Percentiles rank a stretch among this genome's conserved stretches.
Evolutionary conservation across 2,113 vertebrate genomes (phyloP).

Genomic region (Orientallactaga bullata): DNA sequence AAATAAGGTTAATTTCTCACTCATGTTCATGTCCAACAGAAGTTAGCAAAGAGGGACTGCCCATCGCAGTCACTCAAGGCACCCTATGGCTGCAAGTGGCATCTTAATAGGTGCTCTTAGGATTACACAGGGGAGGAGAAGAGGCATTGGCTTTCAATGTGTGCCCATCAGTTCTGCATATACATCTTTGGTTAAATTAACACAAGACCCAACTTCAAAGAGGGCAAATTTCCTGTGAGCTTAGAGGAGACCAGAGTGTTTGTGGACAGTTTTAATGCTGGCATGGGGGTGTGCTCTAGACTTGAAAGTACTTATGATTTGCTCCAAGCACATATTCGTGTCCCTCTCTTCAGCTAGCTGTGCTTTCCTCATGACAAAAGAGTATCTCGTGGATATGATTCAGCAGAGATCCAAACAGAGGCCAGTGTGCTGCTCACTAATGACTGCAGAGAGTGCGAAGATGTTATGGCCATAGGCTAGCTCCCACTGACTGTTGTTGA

Average conservation of each 20-base stretch:
- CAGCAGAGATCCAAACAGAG: not conserved
- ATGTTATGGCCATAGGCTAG: accelerated
- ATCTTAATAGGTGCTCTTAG: too few species aligned
- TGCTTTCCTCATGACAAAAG: not conserved
- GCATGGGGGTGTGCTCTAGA: accelerated
- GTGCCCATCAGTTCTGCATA: not conserved
- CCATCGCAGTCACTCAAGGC: accelerated
- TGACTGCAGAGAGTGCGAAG: not conserved
- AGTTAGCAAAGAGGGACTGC: not conserved
- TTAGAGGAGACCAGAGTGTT: not conserved
- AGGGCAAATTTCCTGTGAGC: too few species aligned
- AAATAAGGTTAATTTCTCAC: not conserved
- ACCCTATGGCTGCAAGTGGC: not conserved
- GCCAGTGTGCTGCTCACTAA: accelerated
- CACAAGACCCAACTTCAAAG: not conserved
- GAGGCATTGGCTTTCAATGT: not conserved
- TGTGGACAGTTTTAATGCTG: not conserved
- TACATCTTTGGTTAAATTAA: too few species aligned
- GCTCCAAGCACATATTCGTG: not conserved
- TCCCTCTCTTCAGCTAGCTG: not conserved
- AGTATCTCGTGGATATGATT: accelerated
- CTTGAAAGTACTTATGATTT: not conserved
- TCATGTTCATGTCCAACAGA: not conserved
- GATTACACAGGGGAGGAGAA: accelerated
- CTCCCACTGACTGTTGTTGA: not conserved